Percentiles rank a stretch among this genome's conserved stretches.
These are phyloP conservation scores for Myioborus melanocephalus DNA, from an alignment of 2,797 vertebrate genomes.

Conservation along the genomic window DNA sequence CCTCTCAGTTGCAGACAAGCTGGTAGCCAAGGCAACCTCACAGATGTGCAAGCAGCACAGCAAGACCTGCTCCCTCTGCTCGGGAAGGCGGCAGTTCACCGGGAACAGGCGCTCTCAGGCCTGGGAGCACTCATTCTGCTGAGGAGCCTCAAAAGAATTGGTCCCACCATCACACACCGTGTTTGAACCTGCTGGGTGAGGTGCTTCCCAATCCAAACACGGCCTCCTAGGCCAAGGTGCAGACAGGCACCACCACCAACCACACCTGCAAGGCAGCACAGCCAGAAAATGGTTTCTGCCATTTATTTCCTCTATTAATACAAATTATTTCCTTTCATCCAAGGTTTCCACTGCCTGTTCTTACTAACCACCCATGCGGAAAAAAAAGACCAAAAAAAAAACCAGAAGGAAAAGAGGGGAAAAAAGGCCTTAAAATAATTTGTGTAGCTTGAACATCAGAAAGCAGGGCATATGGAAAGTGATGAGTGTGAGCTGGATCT, in stretches of 20 bases:
- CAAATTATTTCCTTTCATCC: not conserved
- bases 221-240: not conserved
- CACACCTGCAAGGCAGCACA: accelerated
- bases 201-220: accelerated
- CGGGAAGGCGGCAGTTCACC: not conserved
- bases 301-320: not conserved
- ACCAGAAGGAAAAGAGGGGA: not conserved
- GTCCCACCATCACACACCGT: accelerated
- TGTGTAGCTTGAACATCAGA: not conserved
- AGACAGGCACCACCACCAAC: not conserved
- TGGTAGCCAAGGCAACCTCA: constrained; percentile 59
- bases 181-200: not conserved
- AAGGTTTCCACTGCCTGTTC: not conserved
- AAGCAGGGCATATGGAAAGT: not conserved
- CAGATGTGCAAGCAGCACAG: constrained; percentile 17
- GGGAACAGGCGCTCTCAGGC: not conserved
- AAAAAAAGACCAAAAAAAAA: not conserved
- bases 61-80: not conserved
- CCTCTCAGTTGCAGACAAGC: not conserved
- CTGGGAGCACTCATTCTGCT: not conserved
- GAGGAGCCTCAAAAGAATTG: not conserved
- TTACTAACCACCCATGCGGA: not conserved
- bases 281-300: not conserved
- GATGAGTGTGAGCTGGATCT: not conserved
- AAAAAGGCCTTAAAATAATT: not conserved